A percentile compares a stretch with the other conserved stretches of the same genome.
phyloP scores from a whole-genome alignment of 2,113 vertebrate genomes.

The Upupa epops region DNA sequence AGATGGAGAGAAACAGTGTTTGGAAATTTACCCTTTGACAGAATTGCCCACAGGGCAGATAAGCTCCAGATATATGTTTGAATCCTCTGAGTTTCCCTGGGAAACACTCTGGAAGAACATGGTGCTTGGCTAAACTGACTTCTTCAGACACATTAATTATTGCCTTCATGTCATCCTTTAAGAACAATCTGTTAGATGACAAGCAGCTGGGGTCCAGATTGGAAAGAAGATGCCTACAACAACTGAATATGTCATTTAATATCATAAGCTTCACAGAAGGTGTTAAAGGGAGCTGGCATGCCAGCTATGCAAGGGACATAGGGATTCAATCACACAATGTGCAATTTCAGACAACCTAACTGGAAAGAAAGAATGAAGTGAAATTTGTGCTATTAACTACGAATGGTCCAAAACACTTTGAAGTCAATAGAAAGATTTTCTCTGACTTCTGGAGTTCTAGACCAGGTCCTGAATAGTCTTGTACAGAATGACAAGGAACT shows the following conservation, averaged over 20 bases:
- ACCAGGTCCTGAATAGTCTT: constrained; percentile 14
- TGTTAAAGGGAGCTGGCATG: constrained; percentile 54
- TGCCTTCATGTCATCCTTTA: neutral
- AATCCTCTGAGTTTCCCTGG: neutral
- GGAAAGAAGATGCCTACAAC: constrained; percentile 31
- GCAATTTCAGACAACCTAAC: neutral
- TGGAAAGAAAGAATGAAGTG: constrained; percentile 10
- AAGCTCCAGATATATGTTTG: neutral
- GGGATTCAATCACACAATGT: constrained; percentile 45
- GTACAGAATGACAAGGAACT: constrained; percentile 1
- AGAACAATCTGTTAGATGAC: neutral
- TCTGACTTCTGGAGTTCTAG: constrained; percentile 15
- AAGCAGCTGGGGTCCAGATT: constrained; percentile 61
- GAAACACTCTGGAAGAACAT: neutral
- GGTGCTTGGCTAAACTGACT: neutral
- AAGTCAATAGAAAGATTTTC: constrained; percentile 43
- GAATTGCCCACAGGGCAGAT: neutral
- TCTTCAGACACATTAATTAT: neutral
- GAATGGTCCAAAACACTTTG: constrained; percentile 26
- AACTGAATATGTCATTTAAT: constrained; percentile 6
- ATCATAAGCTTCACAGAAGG: constrained; percentile 31
- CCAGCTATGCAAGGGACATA: constrained; percentile 8
- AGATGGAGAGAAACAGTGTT: neutral
- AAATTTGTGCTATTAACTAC: constrained; percentile 34
- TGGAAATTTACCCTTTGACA: neutral